Percentiles rank a stretch among this genome's conserved stretches.
Conservation (phyloP, 2,113 vertebrate genomes). For the Talpa occidentalis region DNA sequence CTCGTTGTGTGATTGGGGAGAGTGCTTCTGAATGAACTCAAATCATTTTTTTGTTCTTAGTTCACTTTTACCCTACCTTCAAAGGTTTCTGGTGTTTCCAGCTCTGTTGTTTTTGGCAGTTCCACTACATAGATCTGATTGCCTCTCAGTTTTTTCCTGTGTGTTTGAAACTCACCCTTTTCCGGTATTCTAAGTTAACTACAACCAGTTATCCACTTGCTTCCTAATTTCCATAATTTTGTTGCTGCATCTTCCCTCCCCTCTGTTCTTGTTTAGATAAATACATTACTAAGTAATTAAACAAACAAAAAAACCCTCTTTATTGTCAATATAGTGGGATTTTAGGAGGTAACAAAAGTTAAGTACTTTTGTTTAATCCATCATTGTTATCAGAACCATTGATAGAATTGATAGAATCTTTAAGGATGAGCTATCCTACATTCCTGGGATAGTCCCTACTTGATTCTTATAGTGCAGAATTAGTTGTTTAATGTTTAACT, state of each 20-base stretch:
- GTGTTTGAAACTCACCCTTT: not conserved
- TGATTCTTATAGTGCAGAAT: not conserved
- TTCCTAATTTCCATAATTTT: slow-evolving; percentile 21
- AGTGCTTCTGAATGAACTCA: not conserved
- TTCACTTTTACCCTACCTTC: not conserved
- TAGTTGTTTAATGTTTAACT: not conserved
- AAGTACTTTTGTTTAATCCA: not conserved
- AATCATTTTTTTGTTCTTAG: not conserved
- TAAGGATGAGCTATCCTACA: not conserved
- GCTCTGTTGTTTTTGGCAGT: not conserved
- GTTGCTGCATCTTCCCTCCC: not conserved
- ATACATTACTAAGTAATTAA: not conserved
- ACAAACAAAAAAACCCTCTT: not conserved
- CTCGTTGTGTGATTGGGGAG: not conserved
- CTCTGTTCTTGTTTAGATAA: not conserved
- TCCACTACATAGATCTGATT: not conserved
- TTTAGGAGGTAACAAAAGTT: not conserved
- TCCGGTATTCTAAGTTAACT: not conserved
- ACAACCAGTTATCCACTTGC: not conserved
- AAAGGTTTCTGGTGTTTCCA: not conserved
- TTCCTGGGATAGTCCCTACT: not conserved
- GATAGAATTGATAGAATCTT: not conserved
- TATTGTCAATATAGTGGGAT: not conserved
- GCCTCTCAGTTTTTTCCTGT: not conserved
- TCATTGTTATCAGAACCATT: not conserved